Evolutionary conservation across 2,888 invertebrate species (phyloP), one percentile per base, ranked within the genome.

Genomic region (Watsonalla binaria): DNA sequence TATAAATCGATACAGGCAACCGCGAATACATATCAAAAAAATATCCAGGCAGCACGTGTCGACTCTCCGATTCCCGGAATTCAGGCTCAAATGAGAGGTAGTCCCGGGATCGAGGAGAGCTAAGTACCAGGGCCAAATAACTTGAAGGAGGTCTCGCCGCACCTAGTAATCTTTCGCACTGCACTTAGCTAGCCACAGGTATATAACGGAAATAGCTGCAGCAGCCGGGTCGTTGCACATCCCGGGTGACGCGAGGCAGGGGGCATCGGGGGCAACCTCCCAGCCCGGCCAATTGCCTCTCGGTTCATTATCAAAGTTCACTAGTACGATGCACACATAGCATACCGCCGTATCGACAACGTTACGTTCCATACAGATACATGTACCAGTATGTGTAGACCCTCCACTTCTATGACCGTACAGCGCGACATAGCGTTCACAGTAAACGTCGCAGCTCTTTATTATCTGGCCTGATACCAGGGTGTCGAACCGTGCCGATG

Each of bases 221-320:
- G 37, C 37, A 9, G 8, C 37, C 37, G 11, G 83, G 79, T 82
- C 82, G 82, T 76, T 83, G 85, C 79, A 82, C 78, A 76, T 72
- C 72, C 73, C 72, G 68, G 68, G 60, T 66, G 71, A 74, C 74
- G 78, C 76, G 24, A 24, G 74, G 72, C 68, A 61, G 75, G 76
- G 76, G 75, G 59, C 57, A 56, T 46, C 53, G 52, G 54, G 62
- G 66, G 61, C 59, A 51, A 60, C 51, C 65, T 65, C 65, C 73
- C 71, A 61, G 63, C 76, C 76, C 81, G 78, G 83, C 78, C 83
- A 76, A 80, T 80, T 80, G 78, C 81, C 84, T 77, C 78, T 70
- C 72, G 81, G 90, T 90, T 90, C 90, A 90, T 90, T 90, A 90
- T 82, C 89, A 90, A 90, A 89, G 90, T 90, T 90, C 90, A 90